Evolutionary conservation across 2,888 invertebrate genomes (phyloP), one percentile per base, ranked within the genome.

Genomic region (Macrophya annulata): DNA sequence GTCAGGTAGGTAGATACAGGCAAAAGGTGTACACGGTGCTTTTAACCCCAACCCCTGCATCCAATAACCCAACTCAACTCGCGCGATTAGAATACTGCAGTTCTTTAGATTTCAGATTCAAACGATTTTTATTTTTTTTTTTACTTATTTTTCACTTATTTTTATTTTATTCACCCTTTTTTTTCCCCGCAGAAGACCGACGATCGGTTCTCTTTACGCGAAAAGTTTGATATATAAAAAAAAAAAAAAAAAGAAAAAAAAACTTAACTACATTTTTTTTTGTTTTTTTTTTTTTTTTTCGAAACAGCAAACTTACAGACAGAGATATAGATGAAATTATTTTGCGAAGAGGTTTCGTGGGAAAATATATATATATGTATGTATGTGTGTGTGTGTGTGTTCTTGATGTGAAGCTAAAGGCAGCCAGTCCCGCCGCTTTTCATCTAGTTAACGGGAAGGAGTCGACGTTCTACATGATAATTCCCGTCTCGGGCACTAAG

Each of bases 401-500:
- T 43, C 45, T 74, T 74, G 68, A 17, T 25, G 31, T 4, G 37
- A 21, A 72, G 10, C 71, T 3, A 40, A n/a, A 45, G 74, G 74
- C 45, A 45, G 5, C 40, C n/a, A 15, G 15, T 17, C n/a, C n/a
- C 15, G 1, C 55, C 68, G 15, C 68, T 31, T 59, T 81, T 81
- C 81, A 62, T 81, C 81, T 62, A 81, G 81, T 62, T 81, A 81
- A 81, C 81, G 81, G 81, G 25, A 77, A 21, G 62, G 59, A 59
- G 62, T 81, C 81, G 81, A 81, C 62, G 81, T 81, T 81, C 62
- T 81, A 59, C 81, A 81, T 81, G 81, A 81, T 81, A 81, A 81
- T 71, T 43, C 82, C 51, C 71, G 68, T 88, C 85, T 87, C 88
- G 87, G 86, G 86, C 87, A 88, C 88, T 86, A 87, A 87, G 88